These are phyloP conservation scores for Drosophila subobscura DNA, from an alignment of 1,140 invertebrate species.

Conservation along the genomic window DNA sequence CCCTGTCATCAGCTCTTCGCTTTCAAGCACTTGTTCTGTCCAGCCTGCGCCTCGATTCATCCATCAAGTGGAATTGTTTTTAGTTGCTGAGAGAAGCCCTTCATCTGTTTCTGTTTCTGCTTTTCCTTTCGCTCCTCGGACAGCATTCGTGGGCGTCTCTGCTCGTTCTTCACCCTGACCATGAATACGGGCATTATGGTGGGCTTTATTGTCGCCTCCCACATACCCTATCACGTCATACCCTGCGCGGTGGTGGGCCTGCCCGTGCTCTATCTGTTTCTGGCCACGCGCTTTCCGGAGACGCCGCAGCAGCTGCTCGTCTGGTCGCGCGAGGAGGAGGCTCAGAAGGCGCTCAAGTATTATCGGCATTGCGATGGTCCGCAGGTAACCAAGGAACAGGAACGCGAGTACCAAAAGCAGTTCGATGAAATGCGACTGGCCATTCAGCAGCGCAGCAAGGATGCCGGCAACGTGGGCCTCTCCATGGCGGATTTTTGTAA, in stretches of 20 bases:
- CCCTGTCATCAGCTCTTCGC: too few species aligned
- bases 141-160: slow-evolving; percentile 73
- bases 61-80: too few species aligned
- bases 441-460: slow-evolving; percentile 48
- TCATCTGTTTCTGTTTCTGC: background rate
- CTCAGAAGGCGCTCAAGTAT: slow-evolving; percentile 57
- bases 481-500: slow-evolving; percentile 65
- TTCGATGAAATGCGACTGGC: slow-evolving; percentile 63
- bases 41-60: too few species aligned
- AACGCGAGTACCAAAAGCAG: slow-evolving; percentile 46
- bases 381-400: slow-evolving; percentile 34
- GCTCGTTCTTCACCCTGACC: slow-evolving; percentile 64
- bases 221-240: slow-evolving; percentile 69
- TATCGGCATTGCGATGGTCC: slow-evolving; percentile 58
- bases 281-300: slow-evolving; percentile 64
- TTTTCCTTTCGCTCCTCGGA: background rate
- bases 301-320: slow-evolving; percentile 68
- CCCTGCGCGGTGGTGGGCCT: slow-evolving; percentile 58
- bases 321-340: slow-evolving; percentile 43
- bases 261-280: slow-evolving; percentile 55
- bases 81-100: background rate
- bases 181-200: slow-evolving; percentile 68
- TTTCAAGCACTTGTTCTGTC: too few species aligned
- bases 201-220: slow-evolving; percentile 65
- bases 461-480: slow-evolving; percentile 21